phyloP scores from a whole-genome alignment of 2,888 invertebrate genomes.

The Digitonthophagus gazella region DNA sequence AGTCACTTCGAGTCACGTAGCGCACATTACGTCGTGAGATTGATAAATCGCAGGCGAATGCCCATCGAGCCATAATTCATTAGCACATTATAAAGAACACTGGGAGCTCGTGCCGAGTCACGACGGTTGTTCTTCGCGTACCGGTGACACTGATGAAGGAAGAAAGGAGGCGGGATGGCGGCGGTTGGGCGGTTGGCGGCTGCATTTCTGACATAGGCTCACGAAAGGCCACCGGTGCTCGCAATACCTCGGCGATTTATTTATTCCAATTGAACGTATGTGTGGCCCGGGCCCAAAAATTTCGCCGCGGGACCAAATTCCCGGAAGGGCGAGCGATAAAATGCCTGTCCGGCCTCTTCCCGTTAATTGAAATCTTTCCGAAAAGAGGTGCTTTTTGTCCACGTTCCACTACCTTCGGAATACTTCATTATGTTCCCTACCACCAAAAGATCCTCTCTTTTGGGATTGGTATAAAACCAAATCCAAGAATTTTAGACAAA shows the following conservation, averaged over 20 bases:
- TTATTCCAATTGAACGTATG: constrained; percentile 29
- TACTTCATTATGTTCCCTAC: neutral
- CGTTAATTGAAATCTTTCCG: constrained; percentile 15
- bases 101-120: neutral
- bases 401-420: neutral
- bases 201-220: constrained; percentile 26
- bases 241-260: constrained; percentile 29
- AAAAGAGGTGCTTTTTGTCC: constrained; percentile 7
- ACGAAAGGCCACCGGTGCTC: constrained; percentile 27
- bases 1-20: neutral
- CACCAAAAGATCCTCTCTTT: too few relatives aligned
- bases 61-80: neutral
- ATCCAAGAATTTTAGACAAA: too few relatives aligned
- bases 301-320: constrained; percentile 31
- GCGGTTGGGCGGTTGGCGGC: constrained; percentile 18
- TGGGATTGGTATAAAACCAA: neutral
- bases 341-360: constrained; percentile 22
- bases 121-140: neutral
- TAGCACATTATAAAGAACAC: neutral
- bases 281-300: constrained; percentile 30
- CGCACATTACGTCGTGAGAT: neutral
- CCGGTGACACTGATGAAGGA: constrained; percentile 1
- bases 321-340: constrained; percentile 32
- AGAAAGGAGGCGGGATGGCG: constrained; percentile 8
- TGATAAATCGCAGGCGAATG: neutral